Evolutionary conservation across 2,888 invertebrate species (phyloP), one percentile per base, ranked within the genome.

Genomic region (Lochmaea capreae): DNA sequence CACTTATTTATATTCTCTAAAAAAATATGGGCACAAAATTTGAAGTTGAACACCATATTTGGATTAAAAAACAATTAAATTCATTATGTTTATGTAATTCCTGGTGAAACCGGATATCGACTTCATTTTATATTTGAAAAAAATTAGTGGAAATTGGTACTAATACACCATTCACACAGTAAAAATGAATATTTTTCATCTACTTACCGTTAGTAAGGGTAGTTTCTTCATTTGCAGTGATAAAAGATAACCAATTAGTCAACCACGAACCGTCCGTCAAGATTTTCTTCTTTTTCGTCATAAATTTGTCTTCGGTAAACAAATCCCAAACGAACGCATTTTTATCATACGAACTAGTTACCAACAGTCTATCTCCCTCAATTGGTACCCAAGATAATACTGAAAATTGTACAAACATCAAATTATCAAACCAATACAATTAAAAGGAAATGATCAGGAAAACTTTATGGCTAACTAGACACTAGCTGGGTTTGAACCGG

Each of bases 241-340:
- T 77, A 66, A 86, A 85, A 70, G 87, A 85, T 49, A 89, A 83
- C 90, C 91, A 91, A 79, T 90, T 86, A 8, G 84, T 86, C 72
- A 89, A 78, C 90, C 90, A 91, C 58, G 86, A 80, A 9, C 89
- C 89, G 80, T 89, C 88, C 0, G 87, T 86, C n/a, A 89, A 83
- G 12, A 88, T 81, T 59, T 88, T 87, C 73, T 86, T 87, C 76
- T 87, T 88, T 3, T 79, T 59, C n/a, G 76, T 76, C 46, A 80
- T 83, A 39, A 89, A 82, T 1, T 80, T 81, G 33, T 79, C 83
- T 54, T 85, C 82, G 77, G 89, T 86, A 66, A 88, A 85, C 68
- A 93, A 89, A 84, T 94, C 92, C 94, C 94, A 94, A 71, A 93
- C 89, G 86, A 92, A 92, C 33, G 91, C 89, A 71, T 89, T 88